Percentiles rank a stretch among this genome's conserved stretches.
These are phyloP conservation scores for Achatina immaculata DNA, from an alignment of 1,140 invertebrate species.

Conservation along the genomic window DNA sequence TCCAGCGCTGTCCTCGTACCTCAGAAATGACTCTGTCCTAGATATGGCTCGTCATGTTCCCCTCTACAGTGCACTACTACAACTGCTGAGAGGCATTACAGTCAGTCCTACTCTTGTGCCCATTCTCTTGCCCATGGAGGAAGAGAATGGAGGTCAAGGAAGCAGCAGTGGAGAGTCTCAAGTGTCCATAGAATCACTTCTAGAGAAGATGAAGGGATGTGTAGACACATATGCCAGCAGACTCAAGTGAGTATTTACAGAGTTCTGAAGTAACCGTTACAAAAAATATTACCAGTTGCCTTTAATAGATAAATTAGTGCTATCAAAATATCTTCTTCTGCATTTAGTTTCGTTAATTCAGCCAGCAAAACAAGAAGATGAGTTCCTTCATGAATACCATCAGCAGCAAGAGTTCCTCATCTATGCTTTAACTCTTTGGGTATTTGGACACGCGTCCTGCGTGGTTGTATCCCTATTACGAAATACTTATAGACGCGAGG, in stretches of 20 bases:
- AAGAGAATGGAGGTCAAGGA: constrained; percentile 37
- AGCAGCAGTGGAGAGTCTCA: constrained; percentile 40
- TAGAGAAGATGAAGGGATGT: constrained; percentile 89
- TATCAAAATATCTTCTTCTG: background rate
- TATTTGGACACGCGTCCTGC: too few species aligned
- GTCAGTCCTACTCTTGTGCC: constrained; percentile 78
- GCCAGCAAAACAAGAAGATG: background rate
- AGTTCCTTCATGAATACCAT: too few species aligned
- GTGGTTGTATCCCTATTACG: too few species aligned
- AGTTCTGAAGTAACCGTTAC: too few species aligned
- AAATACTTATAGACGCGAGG: too few species aligned
- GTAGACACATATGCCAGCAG: constrained; percentile 91
- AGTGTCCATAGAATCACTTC: constrained; percentile 71
- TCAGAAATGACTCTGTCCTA: constrained; percentile 94
- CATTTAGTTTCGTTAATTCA: too few species aligned
- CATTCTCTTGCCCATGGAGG: constrained; percentile 77
- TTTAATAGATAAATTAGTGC: background rate
- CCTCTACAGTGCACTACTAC: constrained; percentile 86
- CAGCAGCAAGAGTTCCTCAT: too few species aligned
- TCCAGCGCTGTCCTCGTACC: constrained; percentile 89
- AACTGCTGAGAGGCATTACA: constrained; percentile 83
- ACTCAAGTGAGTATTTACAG: constrained; percentile 77
- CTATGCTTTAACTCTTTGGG: too few species aligned
- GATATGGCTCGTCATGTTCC: constrained; percentile 96
- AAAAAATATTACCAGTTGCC: constrained; percentile 1